These are phyloP conservation scores for Pseudochromis fuscus DNA, from an alignment of 2,797 vertebrate species.

Conservation along the genomic window DNA sequence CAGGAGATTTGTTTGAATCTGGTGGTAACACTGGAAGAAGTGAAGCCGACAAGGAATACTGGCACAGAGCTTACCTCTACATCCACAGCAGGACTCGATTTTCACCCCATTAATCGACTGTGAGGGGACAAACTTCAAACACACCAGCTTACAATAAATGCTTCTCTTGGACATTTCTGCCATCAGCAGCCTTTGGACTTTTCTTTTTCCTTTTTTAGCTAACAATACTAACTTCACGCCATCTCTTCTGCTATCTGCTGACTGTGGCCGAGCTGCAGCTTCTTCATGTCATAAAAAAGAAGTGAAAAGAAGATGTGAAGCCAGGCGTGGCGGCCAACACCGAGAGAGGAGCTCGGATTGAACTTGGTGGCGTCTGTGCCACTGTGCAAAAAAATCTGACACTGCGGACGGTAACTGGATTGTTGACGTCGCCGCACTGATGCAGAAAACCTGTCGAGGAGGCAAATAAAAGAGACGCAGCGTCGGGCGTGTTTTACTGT, in stretches of 20 bases:
- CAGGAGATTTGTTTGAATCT: constrained; percentile 13
- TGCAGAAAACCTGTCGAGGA: constrained; percentile 8
- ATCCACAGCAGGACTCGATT: no score
- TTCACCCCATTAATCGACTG: no score
- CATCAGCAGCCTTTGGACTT: constrained; percentile 41
- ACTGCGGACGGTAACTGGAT: neutral
- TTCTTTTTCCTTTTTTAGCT: constrained; percentile 19
- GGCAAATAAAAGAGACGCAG: constrained; percentile 26
- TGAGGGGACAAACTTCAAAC: constrained; percentile 19
- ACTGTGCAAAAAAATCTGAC: constrained; percentile 36
- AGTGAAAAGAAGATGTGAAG: constrained; percentile 64
- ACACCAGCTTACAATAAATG: constrained; percentile 36
- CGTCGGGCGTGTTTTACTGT: constrained; percentile 10
- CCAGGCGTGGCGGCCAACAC: constrained; percentile 11
- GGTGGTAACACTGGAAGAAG: constrained; percentile 64
- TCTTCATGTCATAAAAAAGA: constrained; percentile 45
- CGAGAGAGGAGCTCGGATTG: constrained; percentile 36
- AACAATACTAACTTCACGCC: constrained; percentile 16
- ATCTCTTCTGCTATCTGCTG: constrained; percentile 13
- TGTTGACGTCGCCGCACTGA: neutral
- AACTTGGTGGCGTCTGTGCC: constrained; percentile 31
- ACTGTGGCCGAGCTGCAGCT: constrained; percentile 16
- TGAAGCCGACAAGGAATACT: constrained; percentile 66
- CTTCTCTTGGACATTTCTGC: constrained; percentile 15
- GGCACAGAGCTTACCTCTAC: constrained; percentile 25